Evolutionary conservation across 2,797 vertebrate species (phyloP), one percentile per base, ranked within the genome.

Genomic region (Rousettus madagascariensis): DNA sequence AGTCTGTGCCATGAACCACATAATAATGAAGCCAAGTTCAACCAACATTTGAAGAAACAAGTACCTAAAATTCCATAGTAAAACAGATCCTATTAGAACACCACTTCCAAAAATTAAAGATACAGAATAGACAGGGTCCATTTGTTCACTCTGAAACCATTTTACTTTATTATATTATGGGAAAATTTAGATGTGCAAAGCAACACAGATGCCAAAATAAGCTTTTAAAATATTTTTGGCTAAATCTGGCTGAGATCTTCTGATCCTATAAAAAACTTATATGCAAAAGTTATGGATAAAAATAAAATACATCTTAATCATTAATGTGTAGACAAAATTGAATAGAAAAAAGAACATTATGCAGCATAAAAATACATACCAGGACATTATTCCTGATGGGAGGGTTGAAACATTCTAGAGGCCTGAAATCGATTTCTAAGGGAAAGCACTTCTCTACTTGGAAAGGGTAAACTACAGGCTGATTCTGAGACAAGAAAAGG

Each of bases 151-250:
- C 38, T 88, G 13, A 74, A 88, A 78, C 12, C 61, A 59, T 72
- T 92, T 95, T 87, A 79, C 66, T 97, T 96, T 93, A 97, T 93
- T 96, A 61, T 77, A 77, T 77, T 89, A 63, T 68, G 68, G 43
- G 26, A 75, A 88, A 75, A 84, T 38, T 53, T 46, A 92, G 22
- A 95, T 93, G 83, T 96, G 61, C 41, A 94, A 96, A 96, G 69
- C 49, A 86, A 89, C 10, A 28, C 41, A 96, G 53, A 85, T 63
- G 88, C 13, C 79, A 92, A 92, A 95, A 78, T 90, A 83, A 66
- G 33, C 9, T 72, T 94, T 95, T 61, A 83, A 96, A 84, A 17
- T 86, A 49, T 55, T 94, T 95, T 89, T 71, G 57, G 79, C 53
- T 91, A 33, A 75, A 74, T n/a, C 69, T 95, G 6, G 77, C 43